Evolutionary conservation across 2,113 vertebrate species (phyloP), one percentile per base, ranked within the genome.

Genomic region (Eptesicus fuscus): DNA sequence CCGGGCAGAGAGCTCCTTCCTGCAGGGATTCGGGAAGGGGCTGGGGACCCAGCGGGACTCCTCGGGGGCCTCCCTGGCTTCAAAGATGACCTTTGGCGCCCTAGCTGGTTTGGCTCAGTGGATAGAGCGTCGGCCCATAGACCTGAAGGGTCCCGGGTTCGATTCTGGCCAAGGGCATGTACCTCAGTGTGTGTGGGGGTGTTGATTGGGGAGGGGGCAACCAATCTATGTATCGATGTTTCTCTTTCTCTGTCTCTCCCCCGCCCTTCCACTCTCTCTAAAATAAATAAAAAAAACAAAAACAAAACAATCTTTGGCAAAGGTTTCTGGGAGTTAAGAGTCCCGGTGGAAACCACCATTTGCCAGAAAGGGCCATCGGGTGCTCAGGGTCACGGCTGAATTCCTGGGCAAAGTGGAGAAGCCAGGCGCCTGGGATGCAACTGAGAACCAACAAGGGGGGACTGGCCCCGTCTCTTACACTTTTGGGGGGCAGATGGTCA

Each of bases 1-100:
- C 95, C 90, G 90, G 61, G 76, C 76, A 70, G 51, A 37, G 44
- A 49, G 65, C 23, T 53, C 32, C 80, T 87, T 95, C 91, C 82
- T 82, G 85, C 83, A 47, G 49, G 1, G 40, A 82, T 86, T 61
- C 93, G 90, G 61, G 56, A 83, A 76, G 77, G 89, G 86, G 14
- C 74, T 79, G 35, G 65, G 85, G 78, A 7, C 2, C 1, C 32
- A 80, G 61, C 0, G 22, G 7, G 70, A 93, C 7, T 5, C 35
- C 78, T 42, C 0, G 0, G 89, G 42, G 79, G 49, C 74, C 37
- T 53, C 40, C 2, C 32, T 67, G 32, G 40, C 83, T 90, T 77
- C 18, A 35, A 69, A 90, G 77, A 51, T 1, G 1, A 65, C 56
- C 56, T 59, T 25, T 59, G 56, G 56, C 3, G 56, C 56, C 56